Evolutionary conservation across 2,113 vertebrate genomes (phyloP).

Genomic region (Melanerpes formicivorus): DNA sequence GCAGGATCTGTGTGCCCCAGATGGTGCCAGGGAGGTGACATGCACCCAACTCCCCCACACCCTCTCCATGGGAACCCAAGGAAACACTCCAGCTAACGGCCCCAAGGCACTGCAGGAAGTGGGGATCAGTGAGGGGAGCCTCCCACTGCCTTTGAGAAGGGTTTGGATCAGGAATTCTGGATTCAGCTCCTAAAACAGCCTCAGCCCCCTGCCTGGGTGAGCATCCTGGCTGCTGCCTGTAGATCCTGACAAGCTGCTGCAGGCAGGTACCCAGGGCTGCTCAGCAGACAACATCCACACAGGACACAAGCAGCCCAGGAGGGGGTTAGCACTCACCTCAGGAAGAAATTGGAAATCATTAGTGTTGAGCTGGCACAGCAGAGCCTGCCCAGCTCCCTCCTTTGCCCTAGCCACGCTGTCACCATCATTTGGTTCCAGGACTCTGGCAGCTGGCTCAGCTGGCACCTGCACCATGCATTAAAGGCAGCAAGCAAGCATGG

Average conservation of each 20-base stretch:
- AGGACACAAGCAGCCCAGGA: background rate
- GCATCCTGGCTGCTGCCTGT: accelerated
- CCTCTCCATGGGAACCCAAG: background rate
- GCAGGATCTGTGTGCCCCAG: background rate
- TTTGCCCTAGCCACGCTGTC: accelerated
- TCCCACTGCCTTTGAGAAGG: background rate
- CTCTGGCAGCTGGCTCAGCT: background rate
- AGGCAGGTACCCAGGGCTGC: background rate
- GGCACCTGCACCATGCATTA: background rate
- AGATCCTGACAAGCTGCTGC: background rate
- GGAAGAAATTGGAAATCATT: background rate
- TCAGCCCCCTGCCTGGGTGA: background rate
- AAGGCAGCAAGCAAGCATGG: background rate
- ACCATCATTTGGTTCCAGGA: accelerated
- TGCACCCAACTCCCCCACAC: accelerated
- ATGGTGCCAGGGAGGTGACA: background rate
- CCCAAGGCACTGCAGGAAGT: background rate
- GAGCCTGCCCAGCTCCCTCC: background rate
- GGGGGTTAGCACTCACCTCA: background rate
- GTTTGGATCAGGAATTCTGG: background rate
- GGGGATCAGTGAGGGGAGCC: background rate
- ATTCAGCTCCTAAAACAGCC: background rate
- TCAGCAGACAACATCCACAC: background rate
- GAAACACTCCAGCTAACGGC: accelerated
- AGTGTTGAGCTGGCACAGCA: background rate